These are phyloP conservation scores for Sinodicranocentrus sp. DNA, from an alignment of 2,888 invertebrate genomes.

Conservation along the genomic window DNA sequence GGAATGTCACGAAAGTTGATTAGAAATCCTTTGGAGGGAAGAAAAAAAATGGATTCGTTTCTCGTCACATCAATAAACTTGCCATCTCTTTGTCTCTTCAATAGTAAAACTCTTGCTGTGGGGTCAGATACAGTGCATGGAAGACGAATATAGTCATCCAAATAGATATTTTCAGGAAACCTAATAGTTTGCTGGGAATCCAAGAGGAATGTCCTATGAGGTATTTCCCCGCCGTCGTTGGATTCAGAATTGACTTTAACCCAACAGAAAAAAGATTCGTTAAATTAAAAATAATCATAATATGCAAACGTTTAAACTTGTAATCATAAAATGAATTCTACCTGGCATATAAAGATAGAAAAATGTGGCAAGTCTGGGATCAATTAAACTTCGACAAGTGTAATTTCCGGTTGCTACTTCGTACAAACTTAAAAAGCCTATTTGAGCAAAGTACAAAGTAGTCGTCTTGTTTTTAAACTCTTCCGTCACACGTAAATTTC, in stretches of 20 bases:
- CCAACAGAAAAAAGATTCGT: neutral
- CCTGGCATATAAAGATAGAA: slow-evolving; percentile 66
- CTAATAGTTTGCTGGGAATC: slow-evolving; percentile 57
- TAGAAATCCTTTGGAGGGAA: slow-evolving; percentile 59
- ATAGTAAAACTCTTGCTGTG: slow-evolving; percentile 30
- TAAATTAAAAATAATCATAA: neutral
- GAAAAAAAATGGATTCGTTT: slow-evolving; percentile 46
- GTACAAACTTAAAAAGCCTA: slow-evolving; percentile 55
- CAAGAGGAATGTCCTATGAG: slow-evolving; percentile 48
- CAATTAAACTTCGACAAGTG: slow-evolving; percentile 53
- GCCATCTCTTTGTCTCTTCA: slow-evolving; percentile 48
- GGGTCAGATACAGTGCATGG: slow-evolving; percentile 63
- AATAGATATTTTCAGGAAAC: slow-evolving; percentile 46
- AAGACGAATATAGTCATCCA: slow-evolving; percentile 48
- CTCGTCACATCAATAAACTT: slow-evolving; percentile 27
- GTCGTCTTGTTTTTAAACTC: slow-evolving; percentile 61
- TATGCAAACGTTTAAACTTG: too few relatives aligned
- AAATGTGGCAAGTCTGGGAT: slow-evolving; percentile 48
- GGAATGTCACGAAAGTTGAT: slow-evolving; percentile 43
- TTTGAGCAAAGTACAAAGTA: slow-evolving; percentile 65
- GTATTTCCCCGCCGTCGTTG: slow-evolving; percentile 44
- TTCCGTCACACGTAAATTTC: slow-evolving; percentile 59
- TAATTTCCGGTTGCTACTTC: slow-evolving; percentile 66
- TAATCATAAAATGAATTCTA: slow-evolving; percentile 14
- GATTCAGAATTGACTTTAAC: slow-evolving; percentile 47